phyloP scores from a whole-genome alignment of 2,113 vertebrate species.

The Amphiprion ocellaris region DNA sequence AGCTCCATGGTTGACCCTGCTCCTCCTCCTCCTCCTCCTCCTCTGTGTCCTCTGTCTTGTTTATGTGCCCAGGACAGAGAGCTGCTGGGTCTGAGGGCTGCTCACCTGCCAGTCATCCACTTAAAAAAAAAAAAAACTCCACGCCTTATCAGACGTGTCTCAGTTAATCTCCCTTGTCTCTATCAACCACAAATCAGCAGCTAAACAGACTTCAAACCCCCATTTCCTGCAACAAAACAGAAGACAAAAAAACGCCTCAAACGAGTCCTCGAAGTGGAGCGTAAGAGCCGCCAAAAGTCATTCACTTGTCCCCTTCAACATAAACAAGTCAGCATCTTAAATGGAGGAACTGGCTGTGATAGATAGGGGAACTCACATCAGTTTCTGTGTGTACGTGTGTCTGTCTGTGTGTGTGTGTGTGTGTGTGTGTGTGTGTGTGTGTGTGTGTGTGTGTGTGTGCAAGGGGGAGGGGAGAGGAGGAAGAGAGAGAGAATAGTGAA shows the following conservation, averaged over 20 bases:
- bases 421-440: conserved; percentile 28
- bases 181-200: conserved; percentile 51
- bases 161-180: conserved; percentile 1
- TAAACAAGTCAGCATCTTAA: conserved; percentile 81
- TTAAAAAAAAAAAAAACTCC: conserved; percentile 25
- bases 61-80: conserved; percentile 52
- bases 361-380: conserved; percentile 86
- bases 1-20: conserved; percentile 77
- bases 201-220: conserved; percentile 22
- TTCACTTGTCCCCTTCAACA: conserved; percentile 63
- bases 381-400: conserved; percentile 68
- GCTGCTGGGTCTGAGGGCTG: conserved; percentile 54
- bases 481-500: conserved; percentile 52
- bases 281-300: conserved; percentile 31
- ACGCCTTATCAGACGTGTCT: not conserved
- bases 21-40: conserved; percentile 59
- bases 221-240: conserved; percentile 26
- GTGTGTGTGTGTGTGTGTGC: conserved; percentile 38
- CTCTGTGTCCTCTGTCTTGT: conserved; percentile 56
- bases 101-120: conserved; percentile 55
- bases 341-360: conserved; percentile 85
- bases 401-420: conserved; percentile 53
- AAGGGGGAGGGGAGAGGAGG: conserved; percentile 66
- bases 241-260: conserved; percentile 6
- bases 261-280: conserved; percentile 27